Conservation (phyloP, 2,797 vertebrate species). For the Silurus lanzhouensis region DNA sequence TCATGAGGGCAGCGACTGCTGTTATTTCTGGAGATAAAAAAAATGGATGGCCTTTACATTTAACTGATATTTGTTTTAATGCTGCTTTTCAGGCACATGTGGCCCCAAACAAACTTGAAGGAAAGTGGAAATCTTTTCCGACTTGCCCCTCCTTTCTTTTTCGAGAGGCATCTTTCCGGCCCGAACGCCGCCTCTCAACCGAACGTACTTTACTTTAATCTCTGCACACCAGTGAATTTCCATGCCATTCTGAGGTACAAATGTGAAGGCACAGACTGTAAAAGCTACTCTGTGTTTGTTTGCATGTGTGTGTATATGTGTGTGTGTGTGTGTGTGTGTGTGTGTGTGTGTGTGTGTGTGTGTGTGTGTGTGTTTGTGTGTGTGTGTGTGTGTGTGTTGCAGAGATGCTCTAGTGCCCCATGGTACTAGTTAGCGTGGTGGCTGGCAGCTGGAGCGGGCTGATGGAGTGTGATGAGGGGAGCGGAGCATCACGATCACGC, state of each 20-base stretch:
- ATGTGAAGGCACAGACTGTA: slow-evolving; percentile 21
- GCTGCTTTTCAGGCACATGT: neutral
- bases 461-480: slow-evolving; percentile 71
- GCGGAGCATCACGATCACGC: slow-evolving; percentile 61
- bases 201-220: neutral
- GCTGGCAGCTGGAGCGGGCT: slow-evolving; percentile 72
- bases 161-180: neutral
- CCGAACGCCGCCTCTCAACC: neutral
- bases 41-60: neutral
- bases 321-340: neutral
- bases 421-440: slow-evolving; percentile 69
- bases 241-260: slow-evolving; percentile 29
- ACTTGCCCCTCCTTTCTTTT: neutral
- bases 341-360: slow-evolving; percentile 43
- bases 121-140: neutral
- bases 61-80: neutral
- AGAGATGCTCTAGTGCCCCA: slow-evolving; percentile 56
- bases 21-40: neutral
- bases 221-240: slow-evolving; percentile 44
- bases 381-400: slow-evolving; percentile 44
- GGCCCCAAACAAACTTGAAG: neutral
- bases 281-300: slow-evolving; percentile 32
- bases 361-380: slow-evolving; percentile 43
- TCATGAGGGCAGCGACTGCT: neutral
- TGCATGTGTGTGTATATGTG: slow-evolving; percentile 36